Percentiles rank a stretch among this genome's conserved stretches.
Conservation (phyloP, 1,140 invertebrate genomes). For the Stegodyphus mimosarum region DNA sequence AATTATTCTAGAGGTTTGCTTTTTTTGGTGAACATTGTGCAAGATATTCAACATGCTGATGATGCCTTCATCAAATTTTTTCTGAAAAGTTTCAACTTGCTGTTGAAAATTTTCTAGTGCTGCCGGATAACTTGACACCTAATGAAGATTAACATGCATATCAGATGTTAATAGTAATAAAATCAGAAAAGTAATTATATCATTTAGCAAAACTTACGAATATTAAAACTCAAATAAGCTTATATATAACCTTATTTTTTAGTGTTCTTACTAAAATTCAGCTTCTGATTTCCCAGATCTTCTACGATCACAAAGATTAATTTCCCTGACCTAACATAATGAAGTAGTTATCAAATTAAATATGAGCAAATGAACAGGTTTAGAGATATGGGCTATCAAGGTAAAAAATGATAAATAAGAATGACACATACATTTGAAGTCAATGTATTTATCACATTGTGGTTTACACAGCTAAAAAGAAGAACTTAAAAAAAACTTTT, state of each 20-base stretch:
- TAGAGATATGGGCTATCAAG: no score
- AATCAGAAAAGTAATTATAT: background rate
- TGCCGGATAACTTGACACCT: constrained; percentile 34
- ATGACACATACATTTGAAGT: no score
- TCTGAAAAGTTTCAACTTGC: constrained; percentile 29
- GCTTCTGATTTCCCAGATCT: background rate
- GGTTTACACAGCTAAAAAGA: no score
- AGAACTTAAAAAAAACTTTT: no score
- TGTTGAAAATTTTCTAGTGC: constrained; percentile 34
- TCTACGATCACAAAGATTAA: background rate
- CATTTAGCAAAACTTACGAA: background rate
- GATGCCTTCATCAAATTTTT: constrained; percentile 45
- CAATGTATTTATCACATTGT: no score
- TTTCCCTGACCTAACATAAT: no score
- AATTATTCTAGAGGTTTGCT: constrained; percentile 50
- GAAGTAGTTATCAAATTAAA: no score
- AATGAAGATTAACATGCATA: background rate
- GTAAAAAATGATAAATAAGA: no score
- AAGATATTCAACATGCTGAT: constrained; percentile 49
- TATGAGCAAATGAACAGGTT: no score
- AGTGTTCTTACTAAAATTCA: background rate
- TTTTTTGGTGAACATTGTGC: constrained; percentile 49
- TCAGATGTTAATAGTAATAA: background rate
- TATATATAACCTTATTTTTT: background rate
- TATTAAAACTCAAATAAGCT: background rate